Percentiles rank a stretch among this genome's conserved stretches.
These are phyloP conservation scores for Emydura subglobosa DNA, from an alignment of 2,113 vertebrate species.

Conservation along the genomic window DNA sequence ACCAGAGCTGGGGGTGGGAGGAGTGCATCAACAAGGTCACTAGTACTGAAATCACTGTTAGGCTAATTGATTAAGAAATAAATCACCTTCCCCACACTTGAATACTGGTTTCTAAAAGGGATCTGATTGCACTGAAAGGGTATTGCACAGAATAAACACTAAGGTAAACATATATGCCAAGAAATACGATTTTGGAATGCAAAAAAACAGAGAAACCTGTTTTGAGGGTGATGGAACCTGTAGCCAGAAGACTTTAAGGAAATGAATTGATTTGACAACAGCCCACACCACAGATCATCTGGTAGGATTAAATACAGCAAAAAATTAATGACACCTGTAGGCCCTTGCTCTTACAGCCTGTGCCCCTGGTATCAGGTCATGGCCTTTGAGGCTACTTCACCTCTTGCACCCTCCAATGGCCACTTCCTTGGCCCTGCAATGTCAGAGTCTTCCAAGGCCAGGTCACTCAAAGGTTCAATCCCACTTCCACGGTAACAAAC, in stretches of 20 bases:
- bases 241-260: not conserved
- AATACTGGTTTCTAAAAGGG: not conserved
- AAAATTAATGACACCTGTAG: no score
- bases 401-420: no score
- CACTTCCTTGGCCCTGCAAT: no score
- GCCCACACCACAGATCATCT: not conserved
- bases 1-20: not conserved
- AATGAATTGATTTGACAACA: not conserved
- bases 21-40: not conserved
- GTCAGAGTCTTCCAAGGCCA: no score
- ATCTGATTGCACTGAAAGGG: not conserved
- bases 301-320: not conserved
- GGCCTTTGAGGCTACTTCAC: no score
- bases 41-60: not conserved
- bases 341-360: no score
- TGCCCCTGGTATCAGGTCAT: no score
- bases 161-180: not conserved
- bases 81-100: not conserved
- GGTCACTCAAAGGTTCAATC: no score
- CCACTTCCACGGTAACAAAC: no score
- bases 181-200: not conserved
- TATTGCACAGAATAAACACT: rapidly evolving
- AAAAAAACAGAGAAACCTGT: not conserved
- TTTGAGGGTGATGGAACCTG: not conserved
- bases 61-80: not conserved